Conservation (phyloP, 2,113 vertebrate genomes). For the Neomonachus schauinslandi region DNA sequence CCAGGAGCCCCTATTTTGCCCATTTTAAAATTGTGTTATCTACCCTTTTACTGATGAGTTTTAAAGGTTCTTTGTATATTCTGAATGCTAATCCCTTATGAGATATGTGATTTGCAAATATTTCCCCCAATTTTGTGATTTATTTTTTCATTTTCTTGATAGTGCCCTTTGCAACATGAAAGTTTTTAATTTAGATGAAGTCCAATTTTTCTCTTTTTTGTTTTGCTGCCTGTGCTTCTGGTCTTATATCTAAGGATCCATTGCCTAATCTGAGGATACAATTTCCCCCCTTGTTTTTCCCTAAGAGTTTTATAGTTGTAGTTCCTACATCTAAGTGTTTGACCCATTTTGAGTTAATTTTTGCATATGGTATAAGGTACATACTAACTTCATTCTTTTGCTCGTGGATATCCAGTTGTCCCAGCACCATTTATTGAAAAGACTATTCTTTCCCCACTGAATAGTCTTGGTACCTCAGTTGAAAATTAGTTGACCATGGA, state of each 20-base stretch:
- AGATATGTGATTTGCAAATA: not conserved
- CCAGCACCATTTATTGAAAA: not conserved
- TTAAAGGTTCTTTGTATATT: not conserved
- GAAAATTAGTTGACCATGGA: not conserved
- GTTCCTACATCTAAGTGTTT: not conserved
- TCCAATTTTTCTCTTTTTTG: not conserved
- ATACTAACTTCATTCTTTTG: not conserved
- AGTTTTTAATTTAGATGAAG: not conserved
- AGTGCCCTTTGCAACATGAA: not conserved
- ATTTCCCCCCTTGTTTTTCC: not conserved
- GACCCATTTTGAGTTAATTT: not conserved
- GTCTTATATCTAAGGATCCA: not conserved
- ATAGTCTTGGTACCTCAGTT: not conserved
- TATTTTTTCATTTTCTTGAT: not conserved
- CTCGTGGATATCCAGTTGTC: not conserved
- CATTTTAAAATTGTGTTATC: not conserved
- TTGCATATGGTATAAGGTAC: not conserved
- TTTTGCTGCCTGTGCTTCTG: not conserved
- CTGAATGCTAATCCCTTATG: not conserved
- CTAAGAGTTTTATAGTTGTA: not conserved
- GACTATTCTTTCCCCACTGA: not conserved
- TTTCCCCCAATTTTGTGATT: not conserved
- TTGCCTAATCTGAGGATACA: not conserved
- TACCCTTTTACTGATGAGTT: not conserved
- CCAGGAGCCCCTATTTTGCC: not conserved